These are phyloP conservation scores for Apantesis nais DNA, from an alignment of 2,888 invertebrate species.

Conservation along the genomic window DNA sequence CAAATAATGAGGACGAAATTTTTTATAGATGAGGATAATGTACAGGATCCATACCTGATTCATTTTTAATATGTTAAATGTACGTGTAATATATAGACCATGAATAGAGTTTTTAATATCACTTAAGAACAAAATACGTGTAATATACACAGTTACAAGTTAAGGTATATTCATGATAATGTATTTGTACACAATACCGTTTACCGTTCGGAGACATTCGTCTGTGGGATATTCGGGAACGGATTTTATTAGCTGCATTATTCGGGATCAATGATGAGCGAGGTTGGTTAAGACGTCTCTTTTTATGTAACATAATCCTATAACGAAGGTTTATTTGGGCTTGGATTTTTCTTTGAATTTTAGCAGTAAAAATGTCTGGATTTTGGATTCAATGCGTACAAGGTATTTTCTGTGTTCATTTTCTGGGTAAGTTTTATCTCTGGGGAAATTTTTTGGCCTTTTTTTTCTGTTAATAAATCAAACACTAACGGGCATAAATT, in stretches of 20 bases:
- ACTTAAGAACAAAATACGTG: background rate
- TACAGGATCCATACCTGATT: too few relatives aligned
- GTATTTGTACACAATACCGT: slow-evolving; percentile 4
- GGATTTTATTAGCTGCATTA: slow-evolving; percentile 53
- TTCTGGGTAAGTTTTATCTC: slow-evolving; percentile 9
- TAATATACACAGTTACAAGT: background rate
- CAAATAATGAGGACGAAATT: too few relatives aligned
- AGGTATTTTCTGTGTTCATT: slow-evolving; percentile 12
- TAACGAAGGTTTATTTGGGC: slow-evolving; percentile 19
- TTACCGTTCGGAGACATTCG: slow-evolving; percentile 1
- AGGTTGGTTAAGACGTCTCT: slow-evolving; percentile 43
- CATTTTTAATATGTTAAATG: too few relatives aligned
- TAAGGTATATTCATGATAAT: background rate
- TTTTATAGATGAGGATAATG: too few relatives aligned
- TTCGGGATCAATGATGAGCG: slow-evolving; percentile 52
- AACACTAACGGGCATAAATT: background rate
- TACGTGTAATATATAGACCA: too few relatives aligned
- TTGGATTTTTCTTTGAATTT: slow-evolving; percentile 19
- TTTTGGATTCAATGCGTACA: slow-evolving; percentile 12
- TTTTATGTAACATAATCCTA: slow-evolving; percentile 39
- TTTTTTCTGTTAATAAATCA: slow-evolving; percentile 3
- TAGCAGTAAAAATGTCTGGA: slow-evolving; percentile 8
- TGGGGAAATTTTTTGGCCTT: background rate
- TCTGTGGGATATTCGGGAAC: slow-evolving; percentile 15
- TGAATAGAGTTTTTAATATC: background rate